Conservation (phyloP, 2,888 invertebrate species). For the Orchesella flavescens region DNA sequence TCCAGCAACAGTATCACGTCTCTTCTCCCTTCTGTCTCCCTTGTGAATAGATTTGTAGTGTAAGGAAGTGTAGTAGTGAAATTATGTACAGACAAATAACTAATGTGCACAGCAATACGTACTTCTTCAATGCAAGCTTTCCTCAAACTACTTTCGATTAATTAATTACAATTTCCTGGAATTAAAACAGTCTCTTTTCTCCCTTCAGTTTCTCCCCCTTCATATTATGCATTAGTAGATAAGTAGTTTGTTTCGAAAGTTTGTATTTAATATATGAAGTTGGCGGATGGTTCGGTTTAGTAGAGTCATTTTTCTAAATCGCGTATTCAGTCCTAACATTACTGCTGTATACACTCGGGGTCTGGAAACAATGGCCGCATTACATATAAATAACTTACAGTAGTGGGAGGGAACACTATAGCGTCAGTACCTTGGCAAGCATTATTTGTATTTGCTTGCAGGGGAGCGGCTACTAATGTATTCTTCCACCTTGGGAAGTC, state of each 20-base stretch:
- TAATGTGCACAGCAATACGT: no score
- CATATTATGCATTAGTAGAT: not conserved
- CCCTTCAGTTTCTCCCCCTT: not conserved
- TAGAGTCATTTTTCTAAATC: not conserved
- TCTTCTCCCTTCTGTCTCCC: not conserved
- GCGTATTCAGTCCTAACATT: not conserved
- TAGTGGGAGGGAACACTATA: no score
- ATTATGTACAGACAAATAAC: no score
- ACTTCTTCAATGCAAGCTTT: not conserved
- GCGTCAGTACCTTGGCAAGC: no score
- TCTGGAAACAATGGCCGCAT: not conserved
- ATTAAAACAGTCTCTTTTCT: slow-evolving; percentile 18
- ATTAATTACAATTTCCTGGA: slow-evolving; percentile 34
- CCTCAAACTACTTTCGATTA: slow-evolving; percentile 31
- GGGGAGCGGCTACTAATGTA: no score
- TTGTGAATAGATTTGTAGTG: not conserved
- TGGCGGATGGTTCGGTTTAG: not conserved
- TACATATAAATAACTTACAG: no score
- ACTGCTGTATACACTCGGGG: not conserved
- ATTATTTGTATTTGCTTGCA: slow-evolving; percentile 4
- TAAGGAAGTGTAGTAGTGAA: not conserved
- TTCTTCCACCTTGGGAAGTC: not conserved
- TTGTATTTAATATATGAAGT: not conserved
- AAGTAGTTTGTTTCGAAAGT: not conserved
- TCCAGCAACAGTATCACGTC: not conserved